phyloP scores from a whole-genome alignment of 1,140 invertebrate species.

The Papilio machaon region DNA sequence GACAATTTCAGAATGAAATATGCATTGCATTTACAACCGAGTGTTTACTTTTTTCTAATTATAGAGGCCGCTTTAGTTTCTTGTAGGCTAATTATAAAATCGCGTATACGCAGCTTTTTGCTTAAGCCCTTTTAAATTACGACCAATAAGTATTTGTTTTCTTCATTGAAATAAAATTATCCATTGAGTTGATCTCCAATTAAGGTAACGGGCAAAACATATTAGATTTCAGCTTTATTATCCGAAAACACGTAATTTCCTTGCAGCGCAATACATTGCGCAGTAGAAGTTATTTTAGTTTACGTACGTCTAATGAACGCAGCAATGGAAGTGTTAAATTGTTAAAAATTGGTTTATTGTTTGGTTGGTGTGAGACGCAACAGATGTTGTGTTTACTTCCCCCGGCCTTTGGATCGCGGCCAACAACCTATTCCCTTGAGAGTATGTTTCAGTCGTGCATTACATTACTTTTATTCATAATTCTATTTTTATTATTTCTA shows the following conservation, averaged over 20 bases:
- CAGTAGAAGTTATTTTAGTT: constrained; percentile 3
- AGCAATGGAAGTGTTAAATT: constrained; percentile 21
- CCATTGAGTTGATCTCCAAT: background rate
- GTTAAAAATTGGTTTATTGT: constrained; percentile 36
- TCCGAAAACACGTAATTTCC: constrained; percentile 3
- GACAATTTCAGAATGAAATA: too few relatives aligned
- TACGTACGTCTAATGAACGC: background rate
- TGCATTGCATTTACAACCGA: too few relatives aligned
- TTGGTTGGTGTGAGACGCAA: constrained; percentile 47
- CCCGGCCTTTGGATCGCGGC: constrained; percentile 54
- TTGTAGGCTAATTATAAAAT: too few relatives aligned
- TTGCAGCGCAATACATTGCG: constrained; percentile 3
- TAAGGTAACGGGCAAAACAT: background rate
- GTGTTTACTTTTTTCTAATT: too few relatives aligned
- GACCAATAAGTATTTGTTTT: background rate
- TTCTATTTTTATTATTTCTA: constrained; percentile 3
- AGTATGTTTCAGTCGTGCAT: constrained; percentile 36
- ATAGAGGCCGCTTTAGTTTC: too few relatives aligned
- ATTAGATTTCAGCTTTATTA: background rate
- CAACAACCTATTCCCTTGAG: constrained; percentile 58
- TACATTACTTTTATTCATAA: constrained; percentile 19
- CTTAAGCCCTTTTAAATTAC: background rate
- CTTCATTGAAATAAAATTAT: background rate
- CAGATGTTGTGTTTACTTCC: constrained; percentile 46
- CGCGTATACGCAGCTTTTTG: too few relatives aligned